Percentiles rank a stretch among this genome's conserved stretches.
phyloP scores from a whole-genome alignment of 2,888 invertebrate species.

The Nudaria mundana region DNA sequence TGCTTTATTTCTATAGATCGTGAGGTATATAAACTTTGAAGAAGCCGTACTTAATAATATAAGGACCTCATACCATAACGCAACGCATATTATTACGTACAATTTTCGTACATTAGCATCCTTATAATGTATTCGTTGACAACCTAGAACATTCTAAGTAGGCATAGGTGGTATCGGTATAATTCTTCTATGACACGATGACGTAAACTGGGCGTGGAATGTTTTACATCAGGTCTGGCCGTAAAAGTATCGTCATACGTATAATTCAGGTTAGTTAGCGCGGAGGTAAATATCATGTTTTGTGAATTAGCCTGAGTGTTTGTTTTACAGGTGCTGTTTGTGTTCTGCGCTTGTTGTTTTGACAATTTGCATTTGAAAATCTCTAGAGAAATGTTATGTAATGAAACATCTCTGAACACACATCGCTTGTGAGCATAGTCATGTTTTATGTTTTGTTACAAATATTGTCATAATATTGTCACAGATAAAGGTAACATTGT shows the following conservation, averaged over 20 bases:
- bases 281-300: slow-evolving; percentile 11
- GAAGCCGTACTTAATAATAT: too few relatives aligned
- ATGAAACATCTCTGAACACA: slow-evolving; percentile 6
- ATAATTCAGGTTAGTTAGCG: slow-evolving; percentile 14
- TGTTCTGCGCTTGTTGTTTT: slow-evolving; percentile 7
- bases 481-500: too few relatives aligned
- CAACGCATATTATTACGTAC: too few relatives aligned
- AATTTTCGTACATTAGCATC: too few relatives aligned
- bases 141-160: too few relatives aligned
- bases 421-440: neutral
- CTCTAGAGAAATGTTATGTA: slow-evolving; percentile 8
- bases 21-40: too few relatives aligned
- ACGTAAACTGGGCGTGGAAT: slow-evolving; percentile 1
- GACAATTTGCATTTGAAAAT: slow-evolving; percentile 7
- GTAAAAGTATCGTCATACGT: slow-evolving; percentile 5
- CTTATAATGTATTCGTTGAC: too few relatives aligned
- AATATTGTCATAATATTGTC: too few relatives aligned
- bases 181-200: neutral
- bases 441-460: neutral
- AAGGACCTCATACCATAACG: too few relatives aligned
- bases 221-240: neutral
- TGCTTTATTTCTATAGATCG: too few relatives aligned
- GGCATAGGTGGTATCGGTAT: too few relatives aligned
- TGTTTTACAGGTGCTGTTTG: slow-evolving; percentile 7
- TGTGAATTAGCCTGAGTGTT: slow-evolving; percentile 9